Percentiles rank a stretch among this genome's conserved stretches.
These are phyloP conservation scores for Micrastur ruficollis DNA, from an alignment of 2,797 vertebrate genomes.

Conservation along the genomic window DNA sequence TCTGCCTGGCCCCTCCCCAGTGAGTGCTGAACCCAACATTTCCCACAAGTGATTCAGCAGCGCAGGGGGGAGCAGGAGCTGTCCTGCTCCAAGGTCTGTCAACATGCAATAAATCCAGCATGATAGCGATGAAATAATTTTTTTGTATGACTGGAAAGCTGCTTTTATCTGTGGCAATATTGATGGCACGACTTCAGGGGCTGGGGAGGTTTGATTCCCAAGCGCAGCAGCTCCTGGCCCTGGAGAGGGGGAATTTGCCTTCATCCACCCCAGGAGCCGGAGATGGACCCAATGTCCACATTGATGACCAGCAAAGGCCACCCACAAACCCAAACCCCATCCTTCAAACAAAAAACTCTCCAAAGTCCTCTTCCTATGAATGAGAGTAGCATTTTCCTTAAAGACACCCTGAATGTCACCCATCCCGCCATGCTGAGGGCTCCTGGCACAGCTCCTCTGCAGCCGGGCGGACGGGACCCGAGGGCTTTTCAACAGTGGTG, in stretches of 20 bases:
- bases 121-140: not conserved
- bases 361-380: not conserved
- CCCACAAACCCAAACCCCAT: not conserved
- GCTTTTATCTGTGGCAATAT: not conserved
- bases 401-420: not conserved
- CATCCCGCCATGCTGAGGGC: not conserved
- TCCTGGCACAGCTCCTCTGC: not conserved
- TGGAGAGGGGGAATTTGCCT: not conserved
- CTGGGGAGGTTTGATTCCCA: not conserved
- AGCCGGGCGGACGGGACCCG: not conserved
- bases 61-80: not conserved
- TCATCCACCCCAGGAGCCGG: not conserved
- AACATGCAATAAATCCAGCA: not conserved
- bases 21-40: not conserved
- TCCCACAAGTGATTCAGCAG: not conserved
- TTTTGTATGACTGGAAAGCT: not conserved
- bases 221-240: not conserved
- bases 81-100: not conserved
- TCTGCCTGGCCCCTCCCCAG: not conserved
- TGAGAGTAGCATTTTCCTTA: not conserved
- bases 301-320: not conserved
- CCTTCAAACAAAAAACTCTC: not conserved
- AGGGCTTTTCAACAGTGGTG: not conserved
- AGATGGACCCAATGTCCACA: not conserved
- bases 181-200: not conserved